A percentile compares a stretch with the other conserved stretches of the same genome.
Conservation (phyloP, 2,888 invertebrate species). For the Dione vanillae region DNA sequence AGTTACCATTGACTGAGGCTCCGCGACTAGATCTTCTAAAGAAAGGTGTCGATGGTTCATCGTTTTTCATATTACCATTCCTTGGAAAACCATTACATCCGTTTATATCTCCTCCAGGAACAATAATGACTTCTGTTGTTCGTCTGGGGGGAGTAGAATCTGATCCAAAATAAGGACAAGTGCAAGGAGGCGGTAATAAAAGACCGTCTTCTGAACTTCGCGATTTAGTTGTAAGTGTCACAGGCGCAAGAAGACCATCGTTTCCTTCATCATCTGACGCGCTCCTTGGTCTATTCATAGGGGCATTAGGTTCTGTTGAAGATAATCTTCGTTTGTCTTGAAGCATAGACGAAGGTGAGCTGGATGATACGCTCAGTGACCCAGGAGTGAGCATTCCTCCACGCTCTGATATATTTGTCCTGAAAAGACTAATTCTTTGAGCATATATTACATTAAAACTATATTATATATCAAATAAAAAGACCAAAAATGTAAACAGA, state of each 20-base stretch:
- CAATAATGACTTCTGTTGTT: constrained; percentile 80
- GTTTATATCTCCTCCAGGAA: constrained; percentile 82
- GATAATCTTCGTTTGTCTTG: constrained; percentile 73
- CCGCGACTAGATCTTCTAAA: constrained; percentile 83
- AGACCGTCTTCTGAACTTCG: constrained; percentile 79
- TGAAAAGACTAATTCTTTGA: constrained; percentile 51
- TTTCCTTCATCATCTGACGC: constrained; percentile 76
- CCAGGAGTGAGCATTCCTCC: constrained; percentile 78
- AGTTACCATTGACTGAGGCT: constrained; percentile 90
- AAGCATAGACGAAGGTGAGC: constrained; percentile 79
- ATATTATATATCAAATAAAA: neutral
- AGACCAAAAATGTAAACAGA: neutral
- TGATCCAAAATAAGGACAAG: constrained; percentile 92
- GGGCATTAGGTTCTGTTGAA: constrained; percentile 66
- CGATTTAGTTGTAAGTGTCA: constrained; percentile 71
- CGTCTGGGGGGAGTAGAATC: constrained; percentile 83
- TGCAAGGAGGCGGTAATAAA: constrained; percentile 89
- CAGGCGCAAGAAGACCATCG: constrained; percentile 71
- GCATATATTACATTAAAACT: constrained; percentile 7
- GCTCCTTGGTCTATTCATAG: constrained; percentile 71
- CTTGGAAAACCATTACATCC: constrained; percentile 72
- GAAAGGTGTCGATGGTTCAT: constrained; percentile 76
- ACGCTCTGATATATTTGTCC: constrained; percentile 73
- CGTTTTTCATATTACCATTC: constrained; percentile 65
- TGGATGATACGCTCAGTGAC: constrained; percentile 76